Conservation (phyloP, 2,888 invertebrate species). For the Oxytorus armatus region DNA sequence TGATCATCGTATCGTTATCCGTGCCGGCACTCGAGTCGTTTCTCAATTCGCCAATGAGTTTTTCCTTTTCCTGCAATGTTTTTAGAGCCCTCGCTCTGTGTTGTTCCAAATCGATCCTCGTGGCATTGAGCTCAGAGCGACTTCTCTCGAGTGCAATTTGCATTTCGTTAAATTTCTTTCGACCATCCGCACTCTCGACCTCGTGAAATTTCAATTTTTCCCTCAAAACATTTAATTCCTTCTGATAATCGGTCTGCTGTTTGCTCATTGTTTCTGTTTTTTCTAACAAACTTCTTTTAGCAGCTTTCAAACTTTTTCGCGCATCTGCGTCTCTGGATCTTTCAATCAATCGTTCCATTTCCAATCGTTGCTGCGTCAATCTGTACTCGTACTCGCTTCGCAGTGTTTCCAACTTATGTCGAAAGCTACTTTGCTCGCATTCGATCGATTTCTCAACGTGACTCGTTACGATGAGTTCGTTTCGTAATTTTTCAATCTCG, state of each 20-base stretch:
- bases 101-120: slow-evolving; percentile 88
- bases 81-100: slow-evolving; percentile 92
- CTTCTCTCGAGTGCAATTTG: slow-evolving; percentile 80
- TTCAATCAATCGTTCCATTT: slow-evolving; percentile 68
- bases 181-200: slow-evolving; percentile 84
- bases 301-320: slow-evolving; percentile 73
- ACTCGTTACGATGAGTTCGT: slow-evolving; percentile 85
- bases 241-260: slow-evolving; percentile 84
- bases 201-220: slow-evolving; percentile 85
- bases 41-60: slow-evolving; percentile 88
- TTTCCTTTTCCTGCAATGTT: slow-evolving; percentile 91
- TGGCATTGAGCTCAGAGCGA: slow-evolving; percentile 77
- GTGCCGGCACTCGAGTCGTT: slow-evolving; percentile 73
- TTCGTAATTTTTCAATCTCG: slow-evolving; percentile 85
- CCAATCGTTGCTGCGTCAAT: slow-evolving; percentile 65
- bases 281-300: slow-evolving; percentile 83
- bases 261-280: slow-evolving; percentile 82
- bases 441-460: slow-evolving; percentile 84
- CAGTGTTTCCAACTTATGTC: slow-evolving; percentile 62
- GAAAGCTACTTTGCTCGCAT: slow-evolving; percentile 61
- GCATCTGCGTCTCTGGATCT: slow-evolving; percentile 60
- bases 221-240: slow-evolving; percentile 80
- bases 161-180: slow-evolving; percentile 83
- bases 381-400: slow-evolving; percentile 69
- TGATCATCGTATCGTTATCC: slow-evolving; percentile 84